Conservation (phyloP, 1,140 invertebrate species). For the Helicoverpa zea region DNA sequence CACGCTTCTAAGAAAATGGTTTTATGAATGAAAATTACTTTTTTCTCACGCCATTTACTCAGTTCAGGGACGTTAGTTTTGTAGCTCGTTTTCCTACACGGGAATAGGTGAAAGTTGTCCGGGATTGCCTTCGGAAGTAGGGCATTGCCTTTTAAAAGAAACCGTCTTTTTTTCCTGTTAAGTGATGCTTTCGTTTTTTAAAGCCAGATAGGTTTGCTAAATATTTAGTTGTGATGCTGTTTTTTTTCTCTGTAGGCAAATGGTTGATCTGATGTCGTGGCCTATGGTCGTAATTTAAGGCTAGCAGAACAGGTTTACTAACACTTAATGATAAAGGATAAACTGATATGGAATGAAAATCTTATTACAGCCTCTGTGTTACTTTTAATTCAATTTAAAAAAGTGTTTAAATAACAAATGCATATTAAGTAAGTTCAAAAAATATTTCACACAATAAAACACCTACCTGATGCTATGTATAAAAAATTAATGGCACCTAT, state of each 20-base stretch:
- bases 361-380: no score
- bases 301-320: no score
- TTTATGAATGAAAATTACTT: conserved; percentile 85
- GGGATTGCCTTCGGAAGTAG: conserved; percentile 59
- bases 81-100: conserved; percentile 62
- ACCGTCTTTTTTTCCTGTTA: conserved; percentile 16
- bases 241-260: no score
- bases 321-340: no score
- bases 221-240: background rate
- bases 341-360: no score
- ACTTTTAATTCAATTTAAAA: no score
- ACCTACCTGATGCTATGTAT: background rate
- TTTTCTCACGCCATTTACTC: conserved; percentile 81
- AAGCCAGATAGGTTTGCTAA: background rate
- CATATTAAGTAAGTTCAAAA: background rate
- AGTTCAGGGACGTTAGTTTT: conserved; percentile 72
- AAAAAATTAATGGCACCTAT: conserved; percentile 68
- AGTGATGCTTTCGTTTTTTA: background rate
- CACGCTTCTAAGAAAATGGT: conserved; percentile 77
- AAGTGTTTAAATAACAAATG: no score
- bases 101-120: conserved; percentile 73
- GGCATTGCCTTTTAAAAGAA: conserved; percentile 47
- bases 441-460: background rate
- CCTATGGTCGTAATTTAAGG: no score
- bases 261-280: no score